Base-by-base conservation (phyloP, 1,140 invertebrate genomes). In the Paracyclopina nana region DNA sequence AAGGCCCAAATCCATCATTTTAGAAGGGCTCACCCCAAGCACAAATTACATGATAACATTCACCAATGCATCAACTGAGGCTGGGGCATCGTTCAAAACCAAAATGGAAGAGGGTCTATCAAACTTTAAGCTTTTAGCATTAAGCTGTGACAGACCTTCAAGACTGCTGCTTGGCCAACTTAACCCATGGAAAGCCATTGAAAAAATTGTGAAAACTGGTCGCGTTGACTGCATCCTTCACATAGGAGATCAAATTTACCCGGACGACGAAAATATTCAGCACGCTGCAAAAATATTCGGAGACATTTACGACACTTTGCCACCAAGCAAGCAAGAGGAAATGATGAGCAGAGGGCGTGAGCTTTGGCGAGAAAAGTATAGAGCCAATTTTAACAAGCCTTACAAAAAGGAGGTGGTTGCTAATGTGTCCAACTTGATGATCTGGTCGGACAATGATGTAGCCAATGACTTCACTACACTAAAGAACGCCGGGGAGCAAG, bases 371-470 rank as follows among this genome's bases (percentile, higher is more conserved):
- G 20, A 20, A 5, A 38, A 38, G 34, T 38, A 38, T 38, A 2
- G 34, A 9, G 3, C 34, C 4, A 20, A 16, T n/a, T 38, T 38
- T 38, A 16, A n/a, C n/a, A n/a, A 20, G 2, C 5, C 14, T 16
- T 5, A 9, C 34, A 38, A 38, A 38, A 20, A 16, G 34, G 8
- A 8, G 3, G 34, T 38, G 2, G 14, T 38, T n/a, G 34, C 34
- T 20, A 38, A 38, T 38, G 14, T n/a, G n/a, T 38, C 34, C 34
- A 38, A 48, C 27, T 20, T 48, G 11, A 48, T 48, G 46, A 48
- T 48, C 14, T 48, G 46, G 46, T 48, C 46, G n/a, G 46, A 48
- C 27, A 48, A 48, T 14, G 46, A 48, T n/a, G 46, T 48, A 27
- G 46, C 46, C 6, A 48, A 48, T 48, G 46, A 48, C n/a, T 48